These are phyloP conservation scores for Plutomurus gul DNA, from an alignment of 1,140 invertebrate species.

Conservation along the genomic window DNA sequence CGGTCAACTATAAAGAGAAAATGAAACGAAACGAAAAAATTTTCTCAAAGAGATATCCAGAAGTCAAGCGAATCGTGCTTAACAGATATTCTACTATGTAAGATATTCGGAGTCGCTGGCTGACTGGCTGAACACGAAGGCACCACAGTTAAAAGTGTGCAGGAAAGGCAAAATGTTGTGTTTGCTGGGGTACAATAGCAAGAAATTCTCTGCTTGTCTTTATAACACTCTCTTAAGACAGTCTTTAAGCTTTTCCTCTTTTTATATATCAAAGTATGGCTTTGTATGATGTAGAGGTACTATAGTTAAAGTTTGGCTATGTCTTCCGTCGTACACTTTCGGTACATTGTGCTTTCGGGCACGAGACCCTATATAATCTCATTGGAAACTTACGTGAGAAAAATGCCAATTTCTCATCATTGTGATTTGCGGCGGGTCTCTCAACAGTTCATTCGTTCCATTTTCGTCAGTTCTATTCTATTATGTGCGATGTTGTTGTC, in stretches of 20 bases:
- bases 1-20: conserved; percentile 33
- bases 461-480: not conserved
- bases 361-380: conserved; percentile 37
- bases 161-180: no score
- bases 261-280: no score
- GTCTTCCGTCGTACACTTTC: not conserved
- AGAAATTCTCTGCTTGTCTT: no score
- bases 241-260: no score
- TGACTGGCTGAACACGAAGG: not conserved
- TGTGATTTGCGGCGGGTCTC: conserved; percentile 37
- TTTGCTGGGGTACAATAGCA: no score
- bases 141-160: no score
- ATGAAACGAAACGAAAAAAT: conserved; percentile 10
- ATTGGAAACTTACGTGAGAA: conserved; percentile 44
- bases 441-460: not conserved
- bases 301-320: no score
- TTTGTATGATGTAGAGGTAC: no score
- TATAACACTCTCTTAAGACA: no score
- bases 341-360: no score
- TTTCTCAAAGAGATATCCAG: not conserved
- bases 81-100: not conserved
- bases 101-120: not conserved
- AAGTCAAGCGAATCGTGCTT: not conserved
- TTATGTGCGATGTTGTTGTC: not conserved
- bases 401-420: conserved; percentile 45